Percentiles rank a stretch among this genome's conserved stretches.
Conservation (phyloP, 2,797 vertebrate genomes). For the Antrozous pallidus region DNA sequence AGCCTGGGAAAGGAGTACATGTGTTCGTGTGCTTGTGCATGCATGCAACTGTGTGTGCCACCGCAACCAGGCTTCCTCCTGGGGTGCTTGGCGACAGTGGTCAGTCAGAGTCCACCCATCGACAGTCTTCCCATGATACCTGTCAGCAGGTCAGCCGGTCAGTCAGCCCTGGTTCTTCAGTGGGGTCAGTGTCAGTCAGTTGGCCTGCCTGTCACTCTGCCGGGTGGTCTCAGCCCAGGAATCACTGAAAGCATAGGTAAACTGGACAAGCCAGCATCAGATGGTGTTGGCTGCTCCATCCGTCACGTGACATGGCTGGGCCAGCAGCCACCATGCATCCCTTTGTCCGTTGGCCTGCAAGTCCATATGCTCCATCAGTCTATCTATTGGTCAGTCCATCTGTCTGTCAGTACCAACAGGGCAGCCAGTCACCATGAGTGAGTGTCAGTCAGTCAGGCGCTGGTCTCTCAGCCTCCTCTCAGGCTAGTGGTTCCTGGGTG, state of each 20-base stretch:
- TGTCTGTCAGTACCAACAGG: background rate
- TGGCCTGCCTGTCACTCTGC: background rate
- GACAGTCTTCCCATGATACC: background rate
- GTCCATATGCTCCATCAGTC: background rate
- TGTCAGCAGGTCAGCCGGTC: background rate
- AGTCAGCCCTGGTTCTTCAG: background rate
- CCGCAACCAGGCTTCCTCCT: background rate
- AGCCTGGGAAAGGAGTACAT: background rate
- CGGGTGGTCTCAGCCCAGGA: background rate
- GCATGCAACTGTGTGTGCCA: fast-evolving
- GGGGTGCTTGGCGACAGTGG: background rate
- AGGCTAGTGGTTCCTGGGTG: background rate
- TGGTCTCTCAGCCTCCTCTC: background rate
- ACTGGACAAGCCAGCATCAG: background rate
- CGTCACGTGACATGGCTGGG: background rate
- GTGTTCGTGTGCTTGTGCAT: fast-evolving
- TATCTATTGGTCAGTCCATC: background rate
- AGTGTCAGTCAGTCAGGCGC: background rate
- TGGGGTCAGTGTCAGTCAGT: background rate
- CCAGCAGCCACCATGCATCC: background rate
- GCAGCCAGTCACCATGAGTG: background rate
- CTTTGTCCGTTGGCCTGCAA: background rate
- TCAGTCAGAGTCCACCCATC: background rate
- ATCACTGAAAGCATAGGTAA: background rate
- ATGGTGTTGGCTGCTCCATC: background rate